phyloP scores from a whole-genome alignment of 2,888 invertebrate genomes.

The Platycheirus rosarum region DNA sequence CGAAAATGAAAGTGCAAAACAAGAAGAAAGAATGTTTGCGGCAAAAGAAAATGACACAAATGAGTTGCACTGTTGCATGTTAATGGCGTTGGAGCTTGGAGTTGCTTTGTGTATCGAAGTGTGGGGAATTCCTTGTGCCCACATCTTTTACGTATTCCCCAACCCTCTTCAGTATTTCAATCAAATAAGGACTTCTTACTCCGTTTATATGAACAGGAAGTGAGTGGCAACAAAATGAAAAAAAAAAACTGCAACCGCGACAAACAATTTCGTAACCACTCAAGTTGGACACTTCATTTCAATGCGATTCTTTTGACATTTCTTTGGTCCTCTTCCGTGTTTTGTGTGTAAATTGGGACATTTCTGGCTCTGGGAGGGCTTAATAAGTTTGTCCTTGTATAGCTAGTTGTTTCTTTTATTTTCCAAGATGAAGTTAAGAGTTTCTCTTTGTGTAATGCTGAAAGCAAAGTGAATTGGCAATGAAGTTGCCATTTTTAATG shows the following conservation, averaged over 20 bases:
- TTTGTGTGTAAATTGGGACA: conserved; percentile 10
- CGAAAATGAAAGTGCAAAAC: conserved; percentile 43
- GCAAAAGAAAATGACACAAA: conserved; percentile 2
- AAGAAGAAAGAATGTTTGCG: conserved; percentile 41
- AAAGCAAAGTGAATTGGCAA: conserved; percentile 12
- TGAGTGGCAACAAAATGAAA: neutral
- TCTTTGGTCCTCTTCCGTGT: neutral
- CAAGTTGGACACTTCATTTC: conserved; percentile 52
- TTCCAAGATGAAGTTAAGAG: neutral
- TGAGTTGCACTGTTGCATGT: conserved; percentile 62
- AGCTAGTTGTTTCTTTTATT: neutral
- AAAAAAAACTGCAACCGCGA: conserved; percentile 30
- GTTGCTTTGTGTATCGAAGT: conserved; percentile 61
- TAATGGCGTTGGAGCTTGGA: conserved; percentile 65
- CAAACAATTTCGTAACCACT: conserved; percentile 60
- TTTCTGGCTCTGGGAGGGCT: neutral
- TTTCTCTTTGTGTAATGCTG: neutral
- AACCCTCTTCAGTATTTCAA: neutral
- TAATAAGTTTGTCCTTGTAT: conserved; percentile 5
- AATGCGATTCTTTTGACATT: conserved; percentile 43
- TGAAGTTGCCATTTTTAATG: conserved; percentile 11
- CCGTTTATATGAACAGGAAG: neutral
- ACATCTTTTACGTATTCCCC: conserved; percentile 37
- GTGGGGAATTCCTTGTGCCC: conserved; percentile 58
- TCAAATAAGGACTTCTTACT: conserved; percentile 5